Percentiles rank a stretch among this genome's conserved stretches.
phyloP scores from a whole-genome alignment of 2,888 invertebrate genomes.

The Andrena haemorrhoa region DNA sequence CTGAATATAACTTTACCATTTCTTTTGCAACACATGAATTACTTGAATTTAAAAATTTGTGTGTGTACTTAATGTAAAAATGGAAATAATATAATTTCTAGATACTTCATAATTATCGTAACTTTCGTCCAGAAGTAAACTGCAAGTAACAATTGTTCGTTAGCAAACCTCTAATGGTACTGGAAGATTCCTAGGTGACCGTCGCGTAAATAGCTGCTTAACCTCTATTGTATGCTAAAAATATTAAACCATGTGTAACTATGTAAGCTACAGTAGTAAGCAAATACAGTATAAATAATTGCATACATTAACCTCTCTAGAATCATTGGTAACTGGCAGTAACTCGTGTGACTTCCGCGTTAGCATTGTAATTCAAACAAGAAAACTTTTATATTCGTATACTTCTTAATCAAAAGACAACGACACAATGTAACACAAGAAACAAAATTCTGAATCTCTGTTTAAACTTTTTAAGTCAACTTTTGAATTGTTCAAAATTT shows the following conservation, averaged over 20 bases:
- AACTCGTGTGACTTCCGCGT: neutral
- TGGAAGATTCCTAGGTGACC: slow-evolving; percentile 72
- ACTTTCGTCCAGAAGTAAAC: slow-evolving; percentile 9
- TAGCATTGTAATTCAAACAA: neutral
- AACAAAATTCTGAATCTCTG: no score
- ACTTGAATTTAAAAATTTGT: neutral
- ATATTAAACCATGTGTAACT: slow-evolving; percentile 2
- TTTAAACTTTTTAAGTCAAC: no score
- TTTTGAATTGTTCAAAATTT: no score
- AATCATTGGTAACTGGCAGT: no score
- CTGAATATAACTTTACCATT: neutral
- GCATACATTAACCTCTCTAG: slow-evolving; percentile 28
- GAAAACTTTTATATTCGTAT: no score
- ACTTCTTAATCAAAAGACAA: no score
- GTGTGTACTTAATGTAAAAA: slow-evolving; percentile 17
- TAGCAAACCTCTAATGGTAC: slow-evolving; percentile 66
- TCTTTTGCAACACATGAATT: neutral
- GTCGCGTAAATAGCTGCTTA: slow-evolving; percentile 42
- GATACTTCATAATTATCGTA: no score
- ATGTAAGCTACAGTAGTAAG: neutral
- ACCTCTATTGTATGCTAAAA: slow-evolving; percentile 8
- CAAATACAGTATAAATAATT: neutral
- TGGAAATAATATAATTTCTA: neutral
- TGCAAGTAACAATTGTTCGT: neutral
- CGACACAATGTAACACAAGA: no score